phyloP scores from a whole-genome alignment of 2,113 vertebrate genomes.

The Phoxinus phoxinus region DNA sequence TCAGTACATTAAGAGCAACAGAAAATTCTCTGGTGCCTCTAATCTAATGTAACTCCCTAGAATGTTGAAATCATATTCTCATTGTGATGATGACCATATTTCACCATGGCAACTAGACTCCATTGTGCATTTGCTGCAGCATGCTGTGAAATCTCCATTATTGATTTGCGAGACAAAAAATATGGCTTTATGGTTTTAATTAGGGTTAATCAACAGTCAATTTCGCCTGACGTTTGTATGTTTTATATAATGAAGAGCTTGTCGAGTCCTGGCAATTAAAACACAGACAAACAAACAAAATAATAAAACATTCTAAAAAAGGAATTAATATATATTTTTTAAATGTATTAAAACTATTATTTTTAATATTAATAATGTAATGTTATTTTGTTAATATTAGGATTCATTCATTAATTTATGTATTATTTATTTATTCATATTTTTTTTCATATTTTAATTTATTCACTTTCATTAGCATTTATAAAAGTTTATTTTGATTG shows the following conservation, averaged over 20 bases:
- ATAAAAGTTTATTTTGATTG: too few species aligned
- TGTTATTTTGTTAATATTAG: too few species aligned
- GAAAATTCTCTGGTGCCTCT: not conserved
- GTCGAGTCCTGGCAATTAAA: slow-evolving; percentile 1
- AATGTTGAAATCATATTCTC: slow-evolving; percentile 4
- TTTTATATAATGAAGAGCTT: not conserved
- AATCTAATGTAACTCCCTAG: slow-evolving; percentile 24
- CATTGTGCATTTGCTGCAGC: slow-evolving; percentile 6
- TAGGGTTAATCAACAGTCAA: not conserved
- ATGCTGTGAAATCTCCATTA: slow-evolving; percentile 42
- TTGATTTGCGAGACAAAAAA: slow-evolving; percentile 23
- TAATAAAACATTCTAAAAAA: too few species aligned
- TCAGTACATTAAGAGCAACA: not conserved
- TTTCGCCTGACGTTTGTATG: slow-evolving; percentile 3
- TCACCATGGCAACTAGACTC: slow-evolving; percentile 47
- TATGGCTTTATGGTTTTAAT: slow-evolving; percentile 9
- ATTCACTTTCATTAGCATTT: too few species aligned
- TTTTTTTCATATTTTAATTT: too few species aligned
- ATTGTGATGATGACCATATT: slow-evolving; percentile 26
- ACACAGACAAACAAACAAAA: not conserved
- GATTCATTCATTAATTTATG: too few species aligned
- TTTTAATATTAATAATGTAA: too few species aligned
- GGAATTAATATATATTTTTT: too few species aligned
- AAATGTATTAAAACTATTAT: too few species aligned
- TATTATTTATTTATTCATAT: too few species aligned